Conservation (phyloP, 2,113 vertebrate species). For the Ursus arctos region DNA sequence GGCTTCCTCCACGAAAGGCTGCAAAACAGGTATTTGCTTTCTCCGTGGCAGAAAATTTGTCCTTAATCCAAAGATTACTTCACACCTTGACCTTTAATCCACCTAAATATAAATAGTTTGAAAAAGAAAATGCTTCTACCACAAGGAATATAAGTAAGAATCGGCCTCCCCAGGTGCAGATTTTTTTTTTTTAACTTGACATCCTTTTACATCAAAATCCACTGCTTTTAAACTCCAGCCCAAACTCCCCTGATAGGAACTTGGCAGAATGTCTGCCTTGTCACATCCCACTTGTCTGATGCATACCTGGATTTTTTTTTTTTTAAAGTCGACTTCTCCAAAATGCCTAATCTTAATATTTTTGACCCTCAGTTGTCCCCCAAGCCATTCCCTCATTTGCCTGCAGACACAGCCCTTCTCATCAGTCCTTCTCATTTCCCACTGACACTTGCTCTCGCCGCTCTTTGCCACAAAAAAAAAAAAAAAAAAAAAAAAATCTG, state of each 20-base stretch:
- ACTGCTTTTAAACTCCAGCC: conserved; percentile 61
- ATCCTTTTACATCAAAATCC: conserved; percentile 62
- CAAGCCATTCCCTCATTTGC: conserved; percentile 83
- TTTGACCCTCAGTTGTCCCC: conserved; percentile 87
- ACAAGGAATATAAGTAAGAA: background rate
- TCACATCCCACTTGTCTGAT: conserved; percentile 58
- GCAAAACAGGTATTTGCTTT: background rate
- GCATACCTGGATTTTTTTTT: background rate
- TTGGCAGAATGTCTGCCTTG: conserved; percentile 57
- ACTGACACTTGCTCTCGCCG: conserved; percentile 90
- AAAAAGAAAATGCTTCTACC: background rate
- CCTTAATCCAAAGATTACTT: background rate
- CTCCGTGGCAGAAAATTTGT: background rate
- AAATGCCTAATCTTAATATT: conserved; percentile 86
- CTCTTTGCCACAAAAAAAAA: conserved; percentile 82
- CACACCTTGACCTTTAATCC: background rate
- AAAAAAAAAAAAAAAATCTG: conserved; percentile 80
- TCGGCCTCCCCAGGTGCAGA: background rate
- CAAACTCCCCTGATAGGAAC: conserved; percentile 54
- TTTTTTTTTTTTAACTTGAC: background rate
- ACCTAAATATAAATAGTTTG: conserved; percentile 50
- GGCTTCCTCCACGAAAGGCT: background rate
- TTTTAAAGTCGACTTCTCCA: conserved; percentile 79
- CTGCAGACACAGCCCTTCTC: conserved; percentile 82
- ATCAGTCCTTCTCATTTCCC: conserved; percentile 86